Base-by-base conservation (phyloP, 1,140 invertebrate genomes). In the Stegodyphus mimosarum region DNA sequence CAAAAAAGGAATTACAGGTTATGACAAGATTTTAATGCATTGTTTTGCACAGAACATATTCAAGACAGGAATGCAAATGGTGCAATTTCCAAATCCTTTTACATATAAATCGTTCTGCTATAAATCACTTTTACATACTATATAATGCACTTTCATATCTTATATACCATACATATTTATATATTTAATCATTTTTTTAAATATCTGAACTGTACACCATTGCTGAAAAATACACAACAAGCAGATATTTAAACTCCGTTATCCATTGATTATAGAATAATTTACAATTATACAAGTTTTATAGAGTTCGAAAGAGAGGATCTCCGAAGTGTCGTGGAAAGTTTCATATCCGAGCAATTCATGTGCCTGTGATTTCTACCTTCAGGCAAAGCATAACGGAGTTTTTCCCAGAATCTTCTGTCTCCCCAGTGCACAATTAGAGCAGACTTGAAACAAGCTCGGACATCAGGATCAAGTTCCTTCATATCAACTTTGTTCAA, bases 321-420 rank as follows among this genome's bases (percentile, higher is more conserved):
- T 76, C 71, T 76, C 49, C 78, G 75, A 49, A 86, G 48, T 11
- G 84, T 80, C 6, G 74, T 64, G 9, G 78, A 75, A 9, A 83
- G 64, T 72, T 81, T 81, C 52, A 51, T 76, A 50, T 87, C 86
- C 7, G 63, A 49, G 52, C 66, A 81, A 10, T 81, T 80, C 63
- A 69, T 11, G 33, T 85, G 52, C 17, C 53, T 85, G 13, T 85
- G 64, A 52, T 72, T 76, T 5, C 67, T 63, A 6, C 73, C 74
- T 90, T 97, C 95, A n/a, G 97, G 97, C 89, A 98, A 90, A 53
- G 96, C 96, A 90, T 96, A 98, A 86, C 94, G 93, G 63, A 98
- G 92, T 91, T 98, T 98, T 89, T 97, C 95, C 97, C 96, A 98
- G 90, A 98, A 98, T 55, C 95, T 91, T 89, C 95, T 96, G 89